phyloP scores from a whole-genome alignment of 2,797 vertebrate genomes.

The Iguana delicatissima region DNA sequence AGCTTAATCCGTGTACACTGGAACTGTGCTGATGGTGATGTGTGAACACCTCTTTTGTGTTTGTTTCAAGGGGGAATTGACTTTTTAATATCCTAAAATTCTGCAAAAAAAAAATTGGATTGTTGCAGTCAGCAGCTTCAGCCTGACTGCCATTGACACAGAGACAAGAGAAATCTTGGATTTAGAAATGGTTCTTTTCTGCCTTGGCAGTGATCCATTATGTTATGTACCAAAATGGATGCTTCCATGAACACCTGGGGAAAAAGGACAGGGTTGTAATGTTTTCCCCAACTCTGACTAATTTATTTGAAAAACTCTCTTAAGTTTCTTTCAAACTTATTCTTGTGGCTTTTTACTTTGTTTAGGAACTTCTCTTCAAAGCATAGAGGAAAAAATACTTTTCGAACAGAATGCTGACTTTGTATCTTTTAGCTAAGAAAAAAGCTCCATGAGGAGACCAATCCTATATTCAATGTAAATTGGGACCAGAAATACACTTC shows the following conservation, averaged over 20 bases:
- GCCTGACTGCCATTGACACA: background rate
- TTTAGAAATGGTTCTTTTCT: background rate
- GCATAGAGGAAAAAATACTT: background rate
- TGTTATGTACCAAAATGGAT: background rate
- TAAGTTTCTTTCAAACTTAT: background rate
- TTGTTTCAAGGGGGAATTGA: background rate
- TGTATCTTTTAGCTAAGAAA: background rate
- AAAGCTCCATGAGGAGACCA: background rate
- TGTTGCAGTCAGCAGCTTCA: background rate
- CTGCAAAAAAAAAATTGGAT: background rate
- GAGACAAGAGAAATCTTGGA: background rate
- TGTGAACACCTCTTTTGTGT: background rate
- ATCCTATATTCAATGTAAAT: background rate
- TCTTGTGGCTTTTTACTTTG: constrained; percentile 11
- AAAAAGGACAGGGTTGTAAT: background rate
- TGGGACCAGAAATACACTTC: background rate
- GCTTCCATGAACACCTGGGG: background rate
- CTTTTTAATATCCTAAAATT: background rate
- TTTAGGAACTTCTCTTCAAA: background rate
- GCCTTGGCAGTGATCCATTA: background rate
- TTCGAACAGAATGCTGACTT: background rate
- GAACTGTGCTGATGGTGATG: no score
- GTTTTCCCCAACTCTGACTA: background rate
- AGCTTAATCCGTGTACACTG: no score
- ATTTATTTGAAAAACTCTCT: background rate